Conservation (phyloP, 2,888 invertebrate species). For the Ennomos quercinarius region DNA sequence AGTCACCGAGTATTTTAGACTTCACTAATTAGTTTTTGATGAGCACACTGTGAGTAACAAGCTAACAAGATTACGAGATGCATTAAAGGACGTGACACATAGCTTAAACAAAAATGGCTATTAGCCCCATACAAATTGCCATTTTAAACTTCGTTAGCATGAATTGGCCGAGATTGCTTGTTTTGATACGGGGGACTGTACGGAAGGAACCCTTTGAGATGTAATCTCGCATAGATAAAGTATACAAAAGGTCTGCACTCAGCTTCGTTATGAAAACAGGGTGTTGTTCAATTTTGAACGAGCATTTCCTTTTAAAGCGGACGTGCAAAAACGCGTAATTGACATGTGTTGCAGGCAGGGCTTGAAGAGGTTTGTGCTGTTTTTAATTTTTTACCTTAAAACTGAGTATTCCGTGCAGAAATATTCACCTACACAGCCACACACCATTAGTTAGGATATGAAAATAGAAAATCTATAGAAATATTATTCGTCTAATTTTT, state of each 20-base stretch:
- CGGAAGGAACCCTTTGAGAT: slow-evolving; percentile 25
- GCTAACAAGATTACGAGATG: slow-evolving; percentile 63
- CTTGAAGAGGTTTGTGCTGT: no score
- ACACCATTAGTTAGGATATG: no score
- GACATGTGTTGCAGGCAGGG: no score
- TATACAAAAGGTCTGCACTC: slow-evolving; percentile 13
- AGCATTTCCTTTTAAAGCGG: slow-evolving; percentile 52
- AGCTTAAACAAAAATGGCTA: slow-evolving; percentile 41
- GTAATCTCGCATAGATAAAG: slow-evolving; percentile 21
- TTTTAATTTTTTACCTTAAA: no score
- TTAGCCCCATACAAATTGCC: slow-evolving; percentile 30
- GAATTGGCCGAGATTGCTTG: slow-evolving; percentile 31
- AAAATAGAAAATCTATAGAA: no score
- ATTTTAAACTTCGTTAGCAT: slow-evolving; percentile 39
- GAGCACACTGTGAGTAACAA: slow-evolving; percentile 64
- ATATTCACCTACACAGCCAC: no score
- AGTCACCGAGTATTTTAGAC: slow-evolving; percentile 61
- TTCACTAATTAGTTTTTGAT: slow-evolving; percentile 76
- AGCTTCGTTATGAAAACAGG: slow-evolving; percentile 43
- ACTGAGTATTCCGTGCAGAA: no score
- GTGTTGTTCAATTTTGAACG: slow-evolving; percentile 44
- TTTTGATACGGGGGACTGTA: slow-evolving; percentile 28
- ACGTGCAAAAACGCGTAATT: slow-evolving; percentile 7
- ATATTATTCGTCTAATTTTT: no score
- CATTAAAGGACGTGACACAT: slow-evolving; percentile 56